Conservation (phyloP, 2,113 vertebrate genomes). For the Tupaia tana region DNA sequence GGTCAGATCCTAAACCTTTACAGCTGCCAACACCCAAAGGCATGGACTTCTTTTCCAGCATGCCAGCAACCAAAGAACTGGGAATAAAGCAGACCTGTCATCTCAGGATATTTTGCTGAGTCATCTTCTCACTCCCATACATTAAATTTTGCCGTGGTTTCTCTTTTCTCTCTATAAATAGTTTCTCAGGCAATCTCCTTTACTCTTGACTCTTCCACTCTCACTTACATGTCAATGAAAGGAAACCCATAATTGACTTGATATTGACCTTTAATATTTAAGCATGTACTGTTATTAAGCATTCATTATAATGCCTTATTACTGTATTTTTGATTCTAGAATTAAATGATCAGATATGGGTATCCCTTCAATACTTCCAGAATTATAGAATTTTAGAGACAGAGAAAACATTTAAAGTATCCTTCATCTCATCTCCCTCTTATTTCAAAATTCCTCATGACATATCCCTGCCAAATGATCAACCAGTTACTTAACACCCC, state of each 20-base stretch:
- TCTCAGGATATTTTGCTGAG: neutral
- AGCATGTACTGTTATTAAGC: neutral
- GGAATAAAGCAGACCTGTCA: neutral
- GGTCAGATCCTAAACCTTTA: neutral
- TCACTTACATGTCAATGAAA: neutral
- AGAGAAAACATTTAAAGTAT: neutral
- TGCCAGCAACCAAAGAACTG: neutral
- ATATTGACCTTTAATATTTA: neutral
- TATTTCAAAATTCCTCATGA: neutral
- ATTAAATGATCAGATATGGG: neutral
- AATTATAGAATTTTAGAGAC: neutral
- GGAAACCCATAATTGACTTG: neutral
- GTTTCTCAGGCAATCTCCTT: neutral
- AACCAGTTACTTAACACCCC: neutral
- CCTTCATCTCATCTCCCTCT: neutral
- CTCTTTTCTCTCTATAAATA: neutral
- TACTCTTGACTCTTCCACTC: neutral
- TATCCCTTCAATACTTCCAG: neutral
- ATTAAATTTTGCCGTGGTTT: neutral
- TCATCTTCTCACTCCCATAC: neutral
- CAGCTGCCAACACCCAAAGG: neutral
- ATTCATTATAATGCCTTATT: neutral
- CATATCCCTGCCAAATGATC: neutral
- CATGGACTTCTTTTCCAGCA: neutral
- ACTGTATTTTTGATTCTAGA: neutral